phyloP scores from a whole-genome alignment of 2,888 invertebrate genomes.

The Periphyllus acericola region DNA sequence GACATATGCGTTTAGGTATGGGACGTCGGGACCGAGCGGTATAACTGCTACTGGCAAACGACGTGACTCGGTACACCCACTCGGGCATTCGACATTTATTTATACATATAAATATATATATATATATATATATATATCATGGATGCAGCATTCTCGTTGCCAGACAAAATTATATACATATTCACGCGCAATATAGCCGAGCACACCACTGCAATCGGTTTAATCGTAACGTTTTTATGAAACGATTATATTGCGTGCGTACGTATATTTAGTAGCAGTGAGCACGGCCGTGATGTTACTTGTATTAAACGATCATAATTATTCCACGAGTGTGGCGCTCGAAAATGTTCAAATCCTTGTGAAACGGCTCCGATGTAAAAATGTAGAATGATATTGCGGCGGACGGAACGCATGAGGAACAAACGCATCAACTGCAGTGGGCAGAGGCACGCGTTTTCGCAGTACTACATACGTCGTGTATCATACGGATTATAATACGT shows the following conservation, averaged over 20 bases:
- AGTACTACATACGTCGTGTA: too few relatives aligned
- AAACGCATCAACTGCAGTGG: too few relatives aligned
- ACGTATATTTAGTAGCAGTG: neutral
- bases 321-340: too few relatives aligned
- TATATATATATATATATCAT: neutral
- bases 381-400: too few relatives aligned
- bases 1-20: neutral
- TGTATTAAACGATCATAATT: too few relatives aligned
- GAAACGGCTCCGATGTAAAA: too few relatives aligned
- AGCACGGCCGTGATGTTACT: too few relatives aligned
- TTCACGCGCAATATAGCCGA: neutral
- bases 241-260: neutral
- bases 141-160: neutral
- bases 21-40: neutral
- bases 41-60: neutral
- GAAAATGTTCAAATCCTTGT: too few relatives aligned
- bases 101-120: constrained; percentile 17
- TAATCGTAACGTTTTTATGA: neutral
- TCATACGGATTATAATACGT: too few relatives aligned
- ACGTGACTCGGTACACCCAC: neutral
- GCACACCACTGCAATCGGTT: neutral
- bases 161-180: neutral
- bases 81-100: constrained; percentile 7
- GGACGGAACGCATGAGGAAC: too few relatives aligned
- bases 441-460: too few relatives aligned